A percentile compares a stretch with the other conserved stretches of the same genome.
Evolutionary conservation across 2,797 vertebrate species (phyloP).

Genomic region (Syngnathus rostellatus): DNA sequence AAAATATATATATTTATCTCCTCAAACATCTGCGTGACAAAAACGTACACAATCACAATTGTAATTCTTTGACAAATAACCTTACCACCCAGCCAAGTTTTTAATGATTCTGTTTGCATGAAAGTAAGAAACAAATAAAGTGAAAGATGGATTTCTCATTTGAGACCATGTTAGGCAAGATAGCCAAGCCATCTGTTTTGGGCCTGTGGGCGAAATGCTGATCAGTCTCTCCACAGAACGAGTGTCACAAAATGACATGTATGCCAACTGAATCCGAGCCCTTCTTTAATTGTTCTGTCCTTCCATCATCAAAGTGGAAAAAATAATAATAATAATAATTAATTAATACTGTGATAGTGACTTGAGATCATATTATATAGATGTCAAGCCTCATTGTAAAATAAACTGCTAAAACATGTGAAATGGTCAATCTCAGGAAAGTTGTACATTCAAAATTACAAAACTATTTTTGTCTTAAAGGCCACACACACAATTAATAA

Average conservation of each 20-base stretch:
- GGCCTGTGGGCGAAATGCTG: conserved; percentile 57
- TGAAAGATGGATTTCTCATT: conserved; percentile 49
- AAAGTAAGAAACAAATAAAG: conserved; percentile 33
- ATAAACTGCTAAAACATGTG: not conserved
- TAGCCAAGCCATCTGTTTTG: conserved; percentile 70
- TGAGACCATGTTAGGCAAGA: conserved; percentile 65
- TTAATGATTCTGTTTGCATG: conserved; percentile 60
- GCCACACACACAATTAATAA: not conserved
- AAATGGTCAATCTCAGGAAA: not conserved
- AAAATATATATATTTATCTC: not conserved
- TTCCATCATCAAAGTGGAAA: not conserved
- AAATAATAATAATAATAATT: not conserved
- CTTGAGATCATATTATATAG: not conserved
- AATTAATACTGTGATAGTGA: not conserved
- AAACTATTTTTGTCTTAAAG: not conserved
- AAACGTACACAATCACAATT: conserved; percentile 22
- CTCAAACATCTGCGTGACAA: not conserved
- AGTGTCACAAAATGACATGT: conserved; percentile 49
- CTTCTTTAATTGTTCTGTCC: not conserved
- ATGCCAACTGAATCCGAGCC: not conserved
- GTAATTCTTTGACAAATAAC: conserved; percentile 52
- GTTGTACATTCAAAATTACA: not conserved
- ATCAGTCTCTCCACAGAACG: conserved; percentile 72
- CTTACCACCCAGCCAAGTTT: conserved; percentile 51
- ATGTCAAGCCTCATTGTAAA: not conserved